A percentile compares a stretch with the other conserved stretches of the same genome.
Evolutionary conservation across 2,113 vertebrate species (phyloP).

Genomic region (Limnothrissa miodon): DNA sequence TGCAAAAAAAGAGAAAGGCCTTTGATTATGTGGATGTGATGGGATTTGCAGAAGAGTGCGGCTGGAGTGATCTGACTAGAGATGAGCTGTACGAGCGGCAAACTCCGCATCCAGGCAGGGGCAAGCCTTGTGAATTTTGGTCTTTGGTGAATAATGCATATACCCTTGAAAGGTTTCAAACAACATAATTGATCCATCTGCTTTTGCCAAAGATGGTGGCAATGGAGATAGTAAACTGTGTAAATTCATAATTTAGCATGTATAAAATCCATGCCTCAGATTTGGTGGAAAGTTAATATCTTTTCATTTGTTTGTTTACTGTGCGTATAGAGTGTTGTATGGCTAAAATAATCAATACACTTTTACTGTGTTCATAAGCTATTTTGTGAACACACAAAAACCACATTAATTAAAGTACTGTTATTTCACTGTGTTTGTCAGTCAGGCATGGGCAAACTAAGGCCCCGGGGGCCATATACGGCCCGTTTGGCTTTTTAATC

Average conservation of each 20-base stretch:
- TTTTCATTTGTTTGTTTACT: neutral
- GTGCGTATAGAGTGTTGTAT: too few relatives aligned
- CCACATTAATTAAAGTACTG: too few relatives aligned
- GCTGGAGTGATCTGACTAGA: conserved; percentile 49
- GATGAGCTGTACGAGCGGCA: conserved; percentile 37
- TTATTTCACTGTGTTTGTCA: neutral
- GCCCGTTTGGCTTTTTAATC: too few relatives aligned
- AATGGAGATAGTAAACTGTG: neutral
- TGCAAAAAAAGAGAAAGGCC: conserved; percentile 45
- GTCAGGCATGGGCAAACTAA: too few relatives aligned
- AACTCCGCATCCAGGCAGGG: conserved; percentile 16
- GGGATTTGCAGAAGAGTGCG: conserved; percentile 44
- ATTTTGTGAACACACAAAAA: too few relatives aligned
- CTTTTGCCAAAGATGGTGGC: conserved; percentile 8
- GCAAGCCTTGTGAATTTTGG: neutral
- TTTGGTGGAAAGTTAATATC: neutral
- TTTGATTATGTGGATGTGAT: conserved; percentile 55
- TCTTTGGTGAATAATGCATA: neutral
- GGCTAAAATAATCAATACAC: too few relatives aligned
- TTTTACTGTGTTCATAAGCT: too few relatives aligned
- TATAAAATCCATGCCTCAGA: neutral
- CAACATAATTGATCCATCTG: conserved; percentile 14
- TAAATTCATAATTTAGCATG: neutral
- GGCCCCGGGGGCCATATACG: too few relatives aligned
- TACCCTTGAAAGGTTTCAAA: conserved; percentile 5